Base-by-base conservation (phyloP, 2,888 invertebrate species). In the Taphrorychus bicolor region DNA sequence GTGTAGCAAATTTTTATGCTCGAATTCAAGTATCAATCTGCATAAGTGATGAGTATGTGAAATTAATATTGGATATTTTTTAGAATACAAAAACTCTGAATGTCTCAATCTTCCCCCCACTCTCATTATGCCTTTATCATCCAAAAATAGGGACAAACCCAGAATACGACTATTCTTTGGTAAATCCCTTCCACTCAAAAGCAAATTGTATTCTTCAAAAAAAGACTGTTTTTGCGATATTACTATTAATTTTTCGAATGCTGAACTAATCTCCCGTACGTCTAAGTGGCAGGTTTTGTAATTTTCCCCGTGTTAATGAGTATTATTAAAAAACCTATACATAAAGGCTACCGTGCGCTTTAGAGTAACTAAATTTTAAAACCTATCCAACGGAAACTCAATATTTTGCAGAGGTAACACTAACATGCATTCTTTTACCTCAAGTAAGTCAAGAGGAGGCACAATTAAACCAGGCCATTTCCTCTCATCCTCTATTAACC, bases 211-310 rank as follows among this genome's bases (percentile, higher is more conserved):
- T n/a, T 65, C 69, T 9, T 24, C 14, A 9, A 4, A 24, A 65
- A 65, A 65, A 9, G 63, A 65, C n/a, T 41, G 40, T n/a, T n/a
- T n/a, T 51, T 69, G 65, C 9, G 40, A 9, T 11, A 59, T 40
- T 59, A 42, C 42, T 3, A 68, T 40, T 9, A 45, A 5, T 14
- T n/a, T 59, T 53, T 60, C 21, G 49, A 60, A 59, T 11, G 16
- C 5, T 7, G 42, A 5, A 53, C 42, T 23, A 19, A 65, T 32
- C 40, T 65, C 65, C 3, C 32, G 22, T 5, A 56, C 21, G 11
- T 5, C 59, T 52, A 65, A 52, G 14, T 45, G 9, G 17, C 0
- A 16, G 18, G 58, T 45, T 19, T 54, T 66, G 4, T 59, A 32
- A 40, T 54, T 53, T 54, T 54, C 18, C 19, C 3, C 18, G 3